phyloP scores from a whole-genome alignment of 92 coral and sea anemone species.

The Siderastrea radians region DNA sequence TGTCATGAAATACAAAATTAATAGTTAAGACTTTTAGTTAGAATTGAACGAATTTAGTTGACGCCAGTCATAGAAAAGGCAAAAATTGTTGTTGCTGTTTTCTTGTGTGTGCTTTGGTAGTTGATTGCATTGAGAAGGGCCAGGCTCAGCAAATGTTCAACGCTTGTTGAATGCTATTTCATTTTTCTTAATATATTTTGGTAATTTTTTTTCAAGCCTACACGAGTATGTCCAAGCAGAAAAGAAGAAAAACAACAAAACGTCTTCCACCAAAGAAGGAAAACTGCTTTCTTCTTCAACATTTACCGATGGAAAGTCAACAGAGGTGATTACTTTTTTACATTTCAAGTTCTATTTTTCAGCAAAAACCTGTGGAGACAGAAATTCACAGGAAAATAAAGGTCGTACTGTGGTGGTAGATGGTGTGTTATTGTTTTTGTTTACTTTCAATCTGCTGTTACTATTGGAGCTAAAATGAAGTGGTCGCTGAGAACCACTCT shows the following conservation, averaged over 20 bases:
- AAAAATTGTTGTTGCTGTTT: too few relatives aligned
- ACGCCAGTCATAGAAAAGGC: too few relatives aligned
- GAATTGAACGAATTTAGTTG: too few relatives aligned
- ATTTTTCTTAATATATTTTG: not conserved
- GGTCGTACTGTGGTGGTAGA: too few relatives aligned
- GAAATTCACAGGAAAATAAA: not conserved
- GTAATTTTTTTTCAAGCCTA: constrained; percentile 50
- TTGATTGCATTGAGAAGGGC: not conserved
- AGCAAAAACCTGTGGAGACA: not conserved
- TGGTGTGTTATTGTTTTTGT: too few relatives aligned
- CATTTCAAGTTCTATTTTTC: not conserved
- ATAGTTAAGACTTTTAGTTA: too few relatives aligned
- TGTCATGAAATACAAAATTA: too few relatives aligned
- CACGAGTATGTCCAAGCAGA: constrained; percentile 88
- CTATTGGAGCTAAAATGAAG: too few relatives aligned
- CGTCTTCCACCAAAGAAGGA: constrained; percentile 53
- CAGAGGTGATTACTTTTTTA: constrained; percentile 12
- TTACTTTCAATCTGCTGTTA: too few relatives aligned
- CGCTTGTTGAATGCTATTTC: not conserved
- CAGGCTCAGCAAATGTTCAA: too few relatives aligned
- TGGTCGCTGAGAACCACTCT: too few relatives aligned
- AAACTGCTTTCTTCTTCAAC: constrained; percentile 28
- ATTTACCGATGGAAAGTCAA: constrained; percentile 54
- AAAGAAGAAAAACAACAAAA: constrained; percentile 73
- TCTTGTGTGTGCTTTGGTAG: not conserved